Conservation (phyloP, 2,888 invertebrate species). For the Galeopsomyia nigrocyanea region DNA sequence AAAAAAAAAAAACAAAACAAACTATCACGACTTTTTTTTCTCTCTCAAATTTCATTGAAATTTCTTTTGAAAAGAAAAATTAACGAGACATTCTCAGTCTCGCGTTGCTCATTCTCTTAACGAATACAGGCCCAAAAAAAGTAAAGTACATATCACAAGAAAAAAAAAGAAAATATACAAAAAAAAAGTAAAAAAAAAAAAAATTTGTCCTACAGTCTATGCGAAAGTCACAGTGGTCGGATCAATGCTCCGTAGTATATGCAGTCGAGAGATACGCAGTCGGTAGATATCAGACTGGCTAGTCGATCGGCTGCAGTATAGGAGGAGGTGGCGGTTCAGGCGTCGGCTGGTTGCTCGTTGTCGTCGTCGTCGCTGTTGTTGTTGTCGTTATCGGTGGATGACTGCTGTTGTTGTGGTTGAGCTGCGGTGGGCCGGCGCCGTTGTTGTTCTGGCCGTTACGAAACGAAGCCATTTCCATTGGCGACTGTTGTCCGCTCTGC, state of each 20-base stretch:
- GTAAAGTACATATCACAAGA: no score
- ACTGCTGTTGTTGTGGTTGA: conserved; percentile 2
- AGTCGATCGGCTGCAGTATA: conserved; percentile 31
- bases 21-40: conserved; percentile 18
- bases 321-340: conserved; percentile 30
- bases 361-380: conserved; percentile 6
- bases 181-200: no score
- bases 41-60: background rate
- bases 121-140: no score
- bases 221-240: no score
- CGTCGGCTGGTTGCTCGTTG: conserved; percentile 9
- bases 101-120: no score
- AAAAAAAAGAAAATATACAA: no score
- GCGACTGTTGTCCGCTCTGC: conserved; percentile 66
- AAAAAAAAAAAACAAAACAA: background rate
- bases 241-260: no score
- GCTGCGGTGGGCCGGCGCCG: conserved; percentile 53
- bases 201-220: no score
- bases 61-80: background rate
- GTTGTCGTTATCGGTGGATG: no score
- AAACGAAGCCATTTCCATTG: conserved; percentile 69
- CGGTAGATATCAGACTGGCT: conserved; percentile 15
- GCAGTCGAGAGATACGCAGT: background rate
- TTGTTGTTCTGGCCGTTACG: conserved; percentile 68
- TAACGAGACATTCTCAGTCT: no score